Base-by-base conservation (phyloP, 2,888 invertebrate species). In the Eutolmus rufibarbis region DNA sequence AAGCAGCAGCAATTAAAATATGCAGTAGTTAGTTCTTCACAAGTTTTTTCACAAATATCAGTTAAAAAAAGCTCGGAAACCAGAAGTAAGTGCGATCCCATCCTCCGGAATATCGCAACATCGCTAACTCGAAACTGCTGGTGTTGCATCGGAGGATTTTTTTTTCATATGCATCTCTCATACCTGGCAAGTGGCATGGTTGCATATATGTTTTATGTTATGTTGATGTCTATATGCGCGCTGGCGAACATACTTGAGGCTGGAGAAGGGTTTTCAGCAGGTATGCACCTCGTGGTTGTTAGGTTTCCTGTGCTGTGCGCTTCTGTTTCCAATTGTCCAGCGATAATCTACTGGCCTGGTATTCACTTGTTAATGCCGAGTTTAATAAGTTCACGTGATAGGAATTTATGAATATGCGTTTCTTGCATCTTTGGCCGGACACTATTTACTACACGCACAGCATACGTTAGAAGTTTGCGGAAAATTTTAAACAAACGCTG, bases 251-350 rank as follows among this genome's bases (percentile, higher is more conserved):
- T 37, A 40, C 76, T 34, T 19, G 40, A 5, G 76, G 19, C n/a
- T 19, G 16, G 34, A 76, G 19, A 14, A 34, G n/a, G n/a, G 9
- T 76, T 34, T 28, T 76, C 2, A 12, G 34, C 8, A 16, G n/a
- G 28, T 12, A n/a, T 7, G 28, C 28, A 56, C 56, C 7, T 23
- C 51, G 28, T 19, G 31, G 28, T 81, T 56, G 81, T 81, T 51
- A 31, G 56, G 34, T 81, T 81, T 81, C 82, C 43, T 88, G 84
- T 87, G 74, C 28, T 66, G 23, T 84, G 56, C 66, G 88, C 88
- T 88, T 87, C 88, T 88, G 88, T 88, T 88, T 88, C 78, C 43
- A 46, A 77, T 77, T 88, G 88, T 88, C 77, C 57, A 31, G 78
- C 77, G 88, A 88, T 88, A 87, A 87, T 88, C 88, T 88, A 88